Conservation (phyloP, 92 coral and sea anemone species). For the Heteractis magnifica region DNA sequence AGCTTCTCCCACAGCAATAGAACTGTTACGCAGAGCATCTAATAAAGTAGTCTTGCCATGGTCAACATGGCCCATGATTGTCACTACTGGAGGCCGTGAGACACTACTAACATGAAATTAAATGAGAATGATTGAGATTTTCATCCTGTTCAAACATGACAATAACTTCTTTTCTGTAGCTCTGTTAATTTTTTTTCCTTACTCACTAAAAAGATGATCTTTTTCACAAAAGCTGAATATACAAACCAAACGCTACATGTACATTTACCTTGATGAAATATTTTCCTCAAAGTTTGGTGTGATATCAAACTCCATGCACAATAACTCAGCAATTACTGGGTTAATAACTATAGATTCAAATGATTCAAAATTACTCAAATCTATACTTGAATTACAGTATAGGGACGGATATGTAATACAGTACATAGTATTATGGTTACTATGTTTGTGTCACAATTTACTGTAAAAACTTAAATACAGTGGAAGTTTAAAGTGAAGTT, state of each 20-base stretch:
- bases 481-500: not conserved
- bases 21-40: constrained; percentile 79
- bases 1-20: constrained; percentile 90
- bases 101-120: constrained; percentile 7
- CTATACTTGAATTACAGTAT: too few relatives aligned
- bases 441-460: too few relatives aligned
- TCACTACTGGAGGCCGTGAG: constrained; percentile 89
- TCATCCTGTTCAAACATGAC: too few relatives aligned
- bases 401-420: too few relatives aligned
- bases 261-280: constrained; percentile 24
- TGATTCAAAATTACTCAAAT: too few relatives aligned
- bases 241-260: too few relatives aligned
- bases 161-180: too few relatives aligned
- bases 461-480: too few relatives aligned
- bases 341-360: constrained; percentile 54
- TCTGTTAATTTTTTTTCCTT: too few relatives aligned
- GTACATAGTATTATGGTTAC: too few relatives aligned
- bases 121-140: not conserved
- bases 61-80: constrained; percentile 99
- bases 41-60: constrained; percentile 95
- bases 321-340: constrained; percentile 76
- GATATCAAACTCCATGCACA: constrained; percentile 71
- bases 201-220: too few relatives aligned
- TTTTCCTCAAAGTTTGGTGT: constrained; percentile 48
- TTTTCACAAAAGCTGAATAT: not conserved